Evolutionary conservation across 2,113 vertebrate species (phyloP).

Genomic region (Ammodytes dubius): DNA sequence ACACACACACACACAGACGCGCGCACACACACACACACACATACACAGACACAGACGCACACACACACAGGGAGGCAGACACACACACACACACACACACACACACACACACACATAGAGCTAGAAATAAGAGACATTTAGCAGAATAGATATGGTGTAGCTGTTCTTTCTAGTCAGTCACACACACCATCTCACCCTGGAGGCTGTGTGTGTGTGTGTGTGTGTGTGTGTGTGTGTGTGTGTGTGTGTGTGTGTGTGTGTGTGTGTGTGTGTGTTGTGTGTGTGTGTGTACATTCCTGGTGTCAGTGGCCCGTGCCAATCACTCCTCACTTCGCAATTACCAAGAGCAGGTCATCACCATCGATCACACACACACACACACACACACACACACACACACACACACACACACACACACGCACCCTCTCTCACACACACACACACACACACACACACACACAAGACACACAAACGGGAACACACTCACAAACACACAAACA

Average conservation of each 20-base stretch:
- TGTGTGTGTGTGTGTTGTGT: not conserved
- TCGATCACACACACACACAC: not conserved
- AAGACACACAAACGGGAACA: too few relatives aligned
- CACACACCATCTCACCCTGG: constrained; percentile 29
- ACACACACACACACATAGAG: too few relatives aligned
- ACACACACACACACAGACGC: too few relatives aligned
- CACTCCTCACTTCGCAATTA: constrained; percentile 19
- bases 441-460: not conserved
- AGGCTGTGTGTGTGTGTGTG: constrained; percentile 29
- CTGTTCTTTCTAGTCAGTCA: constrained; percentile 36
- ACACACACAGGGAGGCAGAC: too few relatives aligned
- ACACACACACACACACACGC: constrained; percentile 25
- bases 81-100: too few relatives aligned
- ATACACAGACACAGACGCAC: too few relatives aligned
- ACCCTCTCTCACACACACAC: constrained; percentile 22
- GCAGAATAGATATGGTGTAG: not conserved
- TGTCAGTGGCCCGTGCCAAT: constrained; percentile 1
- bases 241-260: constrained; percentile 10
- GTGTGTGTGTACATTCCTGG: not conserved
- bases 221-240: constrained; percentile 23
- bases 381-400: not conserved
- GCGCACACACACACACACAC: too few relatives aligned
- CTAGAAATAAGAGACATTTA: too few relatives aligned
- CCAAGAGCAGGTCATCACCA: constrained; percentile 14
- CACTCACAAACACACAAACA: not conserved